phyloP scores from a whole-genome alignment of 1,140 invertebrate genomes.

The Chironomus striatipennis region DNA sequence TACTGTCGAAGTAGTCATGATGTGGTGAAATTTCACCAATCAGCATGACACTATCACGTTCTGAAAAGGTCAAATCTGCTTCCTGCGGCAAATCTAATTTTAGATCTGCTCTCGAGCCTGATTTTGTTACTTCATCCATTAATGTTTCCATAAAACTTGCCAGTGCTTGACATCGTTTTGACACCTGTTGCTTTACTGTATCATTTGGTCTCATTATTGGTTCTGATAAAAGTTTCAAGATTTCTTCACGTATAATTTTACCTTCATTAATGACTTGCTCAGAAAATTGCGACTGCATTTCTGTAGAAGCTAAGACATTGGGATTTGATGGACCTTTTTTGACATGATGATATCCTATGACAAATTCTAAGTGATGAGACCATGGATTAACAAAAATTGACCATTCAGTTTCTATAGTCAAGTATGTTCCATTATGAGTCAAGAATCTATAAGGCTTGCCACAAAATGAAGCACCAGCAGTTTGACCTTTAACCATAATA shows the following conservation, averaged over 20 bases:
- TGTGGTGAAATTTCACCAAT: slow-evolving; percentile 79
- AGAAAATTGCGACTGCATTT: slow-evolving; percentile 38
- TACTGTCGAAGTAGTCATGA: slow-evolving; percentile 70
- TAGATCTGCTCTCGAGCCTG: slow-evolving; percentile 39
- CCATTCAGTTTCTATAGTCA: slow-evolving; percentile 84
- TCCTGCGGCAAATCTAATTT: slow-evolving; percentile 50
- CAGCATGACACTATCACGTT: slow-evolving; percentile 65
- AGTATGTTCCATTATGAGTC: slow-evolving; percentile 73
- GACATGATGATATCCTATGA: slow-evolving; percentile 79
- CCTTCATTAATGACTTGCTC: slow-evolving; percentile 53
- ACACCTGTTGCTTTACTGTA: slow-evolving; percentile 50
- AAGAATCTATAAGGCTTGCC: slow-evolving; percentile 68
- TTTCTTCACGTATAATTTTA: slow-evolving; percentile 56
- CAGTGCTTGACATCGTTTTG: slow-evolving; percentile 59
- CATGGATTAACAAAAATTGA: slow-evolving; percentile 90
- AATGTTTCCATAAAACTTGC: slow-evolving; percentile 65
- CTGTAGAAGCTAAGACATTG: slow-evolving; percentile 55
- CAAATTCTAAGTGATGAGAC: slow-evolving; percentile 82
- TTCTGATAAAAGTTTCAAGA: slow-evolving; percentile 56
- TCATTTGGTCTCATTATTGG: slow-evolving; percentile 52
- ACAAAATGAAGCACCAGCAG: slow-evolving; percentile 54
- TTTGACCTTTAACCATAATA: slow-evolving; percentile 52
- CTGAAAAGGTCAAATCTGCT: slow-evolving; percentile 47
- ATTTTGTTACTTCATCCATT: slow-evolving; percentile 52
- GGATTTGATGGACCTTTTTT: slow-evolving; percentile 63